A percentile compares a stretch with the other conserved stretches of the same genome.
Conservation (phyloP, 2,888 invertebrate genomes). For the Hermaeophaga mercurialis region DNA sequence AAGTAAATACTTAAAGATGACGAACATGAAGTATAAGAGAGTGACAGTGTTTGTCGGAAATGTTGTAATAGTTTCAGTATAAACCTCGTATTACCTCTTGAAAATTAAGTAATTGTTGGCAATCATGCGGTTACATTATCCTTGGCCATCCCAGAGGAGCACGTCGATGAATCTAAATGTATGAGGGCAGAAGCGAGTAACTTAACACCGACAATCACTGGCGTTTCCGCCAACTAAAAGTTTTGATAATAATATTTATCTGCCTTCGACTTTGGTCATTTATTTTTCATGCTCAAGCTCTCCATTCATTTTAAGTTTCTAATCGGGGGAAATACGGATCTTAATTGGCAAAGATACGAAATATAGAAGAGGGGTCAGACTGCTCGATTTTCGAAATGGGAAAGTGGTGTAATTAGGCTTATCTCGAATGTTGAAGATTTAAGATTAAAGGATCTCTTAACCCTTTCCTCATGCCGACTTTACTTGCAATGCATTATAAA, state of each 20-base stretch:
- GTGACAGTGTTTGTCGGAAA: too few relatives aligned
- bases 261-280: constrained; percentile 32
- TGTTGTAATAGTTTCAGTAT: too few relatives aligned
- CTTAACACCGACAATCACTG: constrained; percentile 14
- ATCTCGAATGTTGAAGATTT: constrained; percentile 17
- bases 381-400: constrained; percentile 12
- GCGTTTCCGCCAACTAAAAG: constrained; percentile 16
- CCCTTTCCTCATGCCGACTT: constrained; percentile 14
- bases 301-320: constrained; percentile 20
- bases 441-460: constrained; percentile 17
- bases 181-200: not conserved
- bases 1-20: too few relatives aligned
- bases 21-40: too few relatives aligned
- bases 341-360: constrained; percentile 19
- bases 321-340: constrained; percentile 6
- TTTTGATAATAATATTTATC: constrained; percentile 32
- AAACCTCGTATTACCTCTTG: too few relatives aligned
- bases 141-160: too few relatives aligned
- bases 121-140: too few relatives aligned
- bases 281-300: constrained; percentile 31
- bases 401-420: constrained; percentile 20
- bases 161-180: not conserved
- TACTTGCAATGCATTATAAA: too few relatives aligned
- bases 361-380: constrained; percentile 13
- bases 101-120: too few relatives aligned